Conservation (phyloP, 2,113 vertebrate species). For the Dermatemys mawii region DNA sequence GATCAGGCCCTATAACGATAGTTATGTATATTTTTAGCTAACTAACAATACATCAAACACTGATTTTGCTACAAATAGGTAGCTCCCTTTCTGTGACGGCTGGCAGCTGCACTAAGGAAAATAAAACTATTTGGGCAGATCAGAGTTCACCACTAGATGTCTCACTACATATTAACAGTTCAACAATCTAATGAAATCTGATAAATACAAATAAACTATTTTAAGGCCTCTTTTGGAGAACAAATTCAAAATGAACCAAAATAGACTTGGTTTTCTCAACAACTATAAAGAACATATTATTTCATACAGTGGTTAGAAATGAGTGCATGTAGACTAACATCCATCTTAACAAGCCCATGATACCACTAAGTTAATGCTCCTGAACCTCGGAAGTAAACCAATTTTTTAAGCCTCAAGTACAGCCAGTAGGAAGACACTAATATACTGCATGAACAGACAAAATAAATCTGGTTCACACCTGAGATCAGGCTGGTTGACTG, state of each 20-base stretch:
- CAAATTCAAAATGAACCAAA: conserved; percentile 41
- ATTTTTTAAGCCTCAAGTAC: neutral
- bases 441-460: accelerated
- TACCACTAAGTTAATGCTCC: neutral
- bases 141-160: conserved; percentile 67
- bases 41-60: neutral
- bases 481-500: neutral
- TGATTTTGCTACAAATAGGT: neutral
- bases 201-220: neutral
- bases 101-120: neutral
- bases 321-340: neutral
- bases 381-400: neutral
- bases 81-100: neutral
- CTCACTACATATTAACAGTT: neutral
- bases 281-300: neutral
- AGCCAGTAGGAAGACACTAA: neutral
- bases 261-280: conserved; percentile 40
- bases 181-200: neutral
- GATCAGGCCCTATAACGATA: neutral
- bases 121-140: neutral
- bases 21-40: neutral
- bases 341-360: neutral
- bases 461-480: neutral
- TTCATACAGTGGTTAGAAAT: conserved; percentile 34
- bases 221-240: conserved; percentile 21